Evolutionary conservation across 1,140 invertebrate species (phyloP), one percentile per base, ranked within the genome.

Genomic region (Lucilia cuprina): DNA sequence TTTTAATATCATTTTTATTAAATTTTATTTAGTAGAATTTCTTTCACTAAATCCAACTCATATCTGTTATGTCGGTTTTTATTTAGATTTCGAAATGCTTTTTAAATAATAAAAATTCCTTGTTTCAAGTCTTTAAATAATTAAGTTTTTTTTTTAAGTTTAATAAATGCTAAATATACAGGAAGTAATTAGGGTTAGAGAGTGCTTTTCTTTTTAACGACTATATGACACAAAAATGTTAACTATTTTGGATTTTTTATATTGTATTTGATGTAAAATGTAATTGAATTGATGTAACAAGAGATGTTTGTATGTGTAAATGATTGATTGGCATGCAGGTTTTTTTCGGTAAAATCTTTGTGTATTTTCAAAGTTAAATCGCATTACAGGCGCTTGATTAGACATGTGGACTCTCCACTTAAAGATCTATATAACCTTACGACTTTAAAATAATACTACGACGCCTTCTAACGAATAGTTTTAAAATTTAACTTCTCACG

Each of bases 111-210:
- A 5, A 70, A 60, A 70, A 70, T 70, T 70, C 65, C 65, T 19
- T 21, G 14, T 70, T 70, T 70, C 19, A 70, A 70, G 65, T 70
- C 65, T 70, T 70, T 21, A 21, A 70, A 21, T 70, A 70, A 70
- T 21, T 21, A 21, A 70, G 55, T 60, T 60, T 70, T 21, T 5
- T 19, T 21, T 70, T 70, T 65, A 65, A 65, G 9, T 77, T 78
- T 78, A 78, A 41, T 78, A 78, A 78, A 78, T 41, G 41, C 75
- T 41, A 78, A 41, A 41, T 41, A 17, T 78, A 47, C 75, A 41
- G 75, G 75, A 78, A 41, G 41, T 78, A 41, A n/a, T n/a, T n/a
- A n/a, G n/a, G 14, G 41, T 17, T 78, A 41, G 12, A 10, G 74
- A 75, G 75, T 41, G 30, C 34, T 35, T 12, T 78, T 78, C 75